Percentiles rank a stretch among this genome's conserved stretches.
Conservation (phyloP, 1,140 invertebrate genomes). For the Elymnias hypermnestra region DNA sequence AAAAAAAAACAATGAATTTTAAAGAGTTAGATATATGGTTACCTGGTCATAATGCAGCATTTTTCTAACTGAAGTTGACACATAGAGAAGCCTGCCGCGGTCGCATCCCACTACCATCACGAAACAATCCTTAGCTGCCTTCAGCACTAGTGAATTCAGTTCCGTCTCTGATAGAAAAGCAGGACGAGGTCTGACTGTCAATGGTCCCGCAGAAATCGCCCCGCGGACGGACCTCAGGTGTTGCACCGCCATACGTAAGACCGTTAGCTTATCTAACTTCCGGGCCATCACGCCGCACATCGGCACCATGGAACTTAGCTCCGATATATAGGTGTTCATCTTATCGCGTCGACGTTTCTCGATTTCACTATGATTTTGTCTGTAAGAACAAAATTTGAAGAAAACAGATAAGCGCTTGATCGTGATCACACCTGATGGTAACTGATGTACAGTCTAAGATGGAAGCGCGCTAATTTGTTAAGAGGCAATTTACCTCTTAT, state of each 20-base stretch:
- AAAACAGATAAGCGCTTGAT: no score
- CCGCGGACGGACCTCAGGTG: slow-evolving; percentile 80
- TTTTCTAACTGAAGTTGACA: slow-evolving; percentile 92
- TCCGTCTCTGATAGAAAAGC: slow-evolving; percentile 93
- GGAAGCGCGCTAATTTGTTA: no score
- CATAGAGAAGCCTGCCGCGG: slow-evolving; percentile 91
- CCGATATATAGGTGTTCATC: no score
- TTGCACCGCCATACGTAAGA: slow-evolving; percentile 95
- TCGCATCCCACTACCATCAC: slow-evolving; percentile 96
- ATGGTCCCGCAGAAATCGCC: slow-evolving; percentile 44
- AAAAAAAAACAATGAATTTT: no score
- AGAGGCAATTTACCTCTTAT: no score
- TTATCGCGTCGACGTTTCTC: slow-evolving; percentile 93
- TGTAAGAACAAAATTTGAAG: no score
- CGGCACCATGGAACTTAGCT: slow-evolving; percentile 92
- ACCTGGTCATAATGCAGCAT: slow-evolving; percentile 92
- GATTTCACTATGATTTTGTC: slow-evolving; percentile 97
- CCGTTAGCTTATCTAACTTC: slow-evolving; percentile 95
- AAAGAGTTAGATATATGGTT: no score
- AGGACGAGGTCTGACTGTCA: slow-evolving; percentile 80
- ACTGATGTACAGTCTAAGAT: no score
- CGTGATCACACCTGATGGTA: no score
- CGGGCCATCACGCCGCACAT: slow-evolving; percentile 95
- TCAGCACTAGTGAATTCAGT: slow-evolving; percentile 86
- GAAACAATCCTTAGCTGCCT: slow-evolving; percentile 94